Evolutionary conservation across 2,797 vertebrate species (phyloP).

Genomic region (Leptodactylus fallax): DNA sequence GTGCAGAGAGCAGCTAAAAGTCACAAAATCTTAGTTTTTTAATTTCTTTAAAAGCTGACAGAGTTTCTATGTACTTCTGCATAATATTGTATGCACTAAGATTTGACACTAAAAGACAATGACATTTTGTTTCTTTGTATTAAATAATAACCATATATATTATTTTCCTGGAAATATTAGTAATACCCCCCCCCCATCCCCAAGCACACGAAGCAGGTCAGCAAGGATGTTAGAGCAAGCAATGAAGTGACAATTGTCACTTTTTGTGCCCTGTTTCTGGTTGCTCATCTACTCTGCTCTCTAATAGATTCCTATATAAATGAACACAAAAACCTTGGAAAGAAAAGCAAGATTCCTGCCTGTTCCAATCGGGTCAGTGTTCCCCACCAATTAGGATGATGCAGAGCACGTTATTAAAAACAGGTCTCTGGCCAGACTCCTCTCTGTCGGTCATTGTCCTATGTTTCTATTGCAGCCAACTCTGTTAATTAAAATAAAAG

Average conservation of each 20-base stretch:
- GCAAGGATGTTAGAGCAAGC: slow-evolving; percentile 22
- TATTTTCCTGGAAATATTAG: slow-evolving; percentile 54
- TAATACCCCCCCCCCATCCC: neutral
- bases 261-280: slow-evolving; percentile 38
- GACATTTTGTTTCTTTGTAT: too few relatives aligned
- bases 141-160: too few relatives aligned
- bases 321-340: slow-evolving; percentile 61
- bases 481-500: slow-evolving; percentile 76
- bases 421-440: slow-evolving; percentile 76
- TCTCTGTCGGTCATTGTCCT: slow-evolving; percentile 78
- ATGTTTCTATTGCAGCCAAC: slow-evolving; percentile 75
- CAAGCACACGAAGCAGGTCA: slow-evolving; percentile 52
- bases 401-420: slow-evolving; percentile 78
- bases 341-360: slow-evolving; percentile 69
- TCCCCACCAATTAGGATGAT: slow-evolving; percentile 78
- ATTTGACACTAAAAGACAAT: too few relatives aligned
- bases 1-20: too few relatives aligned
- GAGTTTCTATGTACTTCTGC: too few relatives aligned
- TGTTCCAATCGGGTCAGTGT: slow-evolving; percentile 78
- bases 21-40: too few relatives aligned
- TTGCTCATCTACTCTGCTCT: slow-evolving; percentile 34
- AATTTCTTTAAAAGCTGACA: too few relatives aligned
- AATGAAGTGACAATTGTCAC: slow-evolving; percentile 59
- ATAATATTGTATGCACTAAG: too few relatives aligned
- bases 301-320: slow-evolving; percentile 56